Conservation (phyloP, 2,797 vertebrate species). For the Spizella passerina region DNA sequence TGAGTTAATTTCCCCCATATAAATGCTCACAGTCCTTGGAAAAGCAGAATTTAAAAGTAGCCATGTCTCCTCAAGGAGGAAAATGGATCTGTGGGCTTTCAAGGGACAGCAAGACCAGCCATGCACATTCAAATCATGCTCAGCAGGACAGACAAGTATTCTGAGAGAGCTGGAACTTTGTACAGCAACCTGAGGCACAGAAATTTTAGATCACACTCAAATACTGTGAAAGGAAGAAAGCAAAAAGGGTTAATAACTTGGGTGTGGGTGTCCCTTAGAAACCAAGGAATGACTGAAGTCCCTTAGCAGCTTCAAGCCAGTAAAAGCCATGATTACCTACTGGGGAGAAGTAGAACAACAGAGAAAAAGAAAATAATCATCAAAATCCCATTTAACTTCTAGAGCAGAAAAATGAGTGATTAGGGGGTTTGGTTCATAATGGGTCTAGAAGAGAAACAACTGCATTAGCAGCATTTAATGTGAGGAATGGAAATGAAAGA, state of each 20-base stretch:
- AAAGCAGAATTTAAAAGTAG: neutral
- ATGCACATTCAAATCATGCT: neutral
- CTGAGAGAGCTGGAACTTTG: neutral
- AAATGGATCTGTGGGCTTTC: neutral
- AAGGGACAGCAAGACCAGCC: neutral
- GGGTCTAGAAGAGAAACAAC: neutral
- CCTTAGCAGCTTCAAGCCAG: neutral
- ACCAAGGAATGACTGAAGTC: neutral
- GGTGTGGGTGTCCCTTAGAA: neutral
- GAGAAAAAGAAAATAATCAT: neutral
- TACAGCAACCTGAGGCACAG: neutral
- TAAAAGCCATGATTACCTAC: neutral
- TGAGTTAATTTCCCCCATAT: neutral
- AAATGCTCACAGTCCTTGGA: neutral
- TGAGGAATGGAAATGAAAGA: neutral
- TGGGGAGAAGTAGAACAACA: neutral
- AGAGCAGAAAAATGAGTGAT: neutral
- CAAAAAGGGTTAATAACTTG: neutral
- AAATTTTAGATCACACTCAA: neutral
- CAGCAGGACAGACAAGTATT: neutral
- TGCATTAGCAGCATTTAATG: neutral
- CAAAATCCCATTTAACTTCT: neutral
- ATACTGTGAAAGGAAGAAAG: neutral
- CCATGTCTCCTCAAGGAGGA: neutral
- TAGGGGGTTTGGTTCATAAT: neutral